Evolutionary conservation across 1,140 invertebrate genomes (phyloP).

Genomic region (Drosophila burlai): DNA sequence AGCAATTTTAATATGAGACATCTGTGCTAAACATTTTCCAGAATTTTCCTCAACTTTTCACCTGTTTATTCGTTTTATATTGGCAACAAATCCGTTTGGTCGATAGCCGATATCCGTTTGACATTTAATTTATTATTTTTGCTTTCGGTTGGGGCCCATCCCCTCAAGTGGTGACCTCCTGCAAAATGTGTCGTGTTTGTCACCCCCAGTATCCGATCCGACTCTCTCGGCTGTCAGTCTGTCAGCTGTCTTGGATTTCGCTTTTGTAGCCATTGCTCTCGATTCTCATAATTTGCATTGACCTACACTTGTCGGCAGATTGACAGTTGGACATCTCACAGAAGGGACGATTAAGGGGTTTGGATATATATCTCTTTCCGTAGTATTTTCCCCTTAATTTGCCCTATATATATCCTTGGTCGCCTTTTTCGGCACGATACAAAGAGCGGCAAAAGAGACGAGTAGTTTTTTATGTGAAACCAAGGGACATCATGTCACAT

Average conservation of each 20-base stretch:
- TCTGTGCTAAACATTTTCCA: too few relatives aligned
- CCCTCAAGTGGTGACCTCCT: slow-evolving; percentile 27
- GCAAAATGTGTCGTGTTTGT: slow-evolving; percentile 31
- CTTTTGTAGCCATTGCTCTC: slow-evolving; percentile 19
- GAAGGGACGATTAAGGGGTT: slow-evolving; percentile 1
- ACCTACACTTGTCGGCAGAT: slow-evolving; percentile 45
- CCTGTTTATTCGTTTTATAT: slow-evolving; percentile 10
- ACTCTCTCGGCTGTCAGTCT: not conserved
- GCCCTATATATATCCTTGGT: not conserved
- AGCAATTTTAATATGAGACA: too few relatives aligned
- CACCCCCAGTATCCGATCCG: slow-evolving; percentile 8
- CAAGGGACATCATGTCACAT: slow-evolving; percentile 37
- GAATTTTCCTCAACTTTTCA: not conserved
- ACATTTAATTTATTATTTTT: slow-evolving; percentile 41
- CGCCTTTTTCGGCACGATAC: slow-evolving; percentile 20
- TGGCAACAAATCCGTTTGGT: slow-evolving; percentile 29
- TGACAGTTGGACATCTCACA: slow-evolving; percentile 47
- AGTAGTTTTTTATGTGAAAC: slow-evolving; percentile 10
- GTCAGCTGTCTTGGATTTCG: slow-evolving; percentile 18
- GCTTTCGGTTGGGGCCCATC: slow-evolving; percentile 7
- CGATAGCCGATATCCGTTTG: slow-evolving; percentile 42
- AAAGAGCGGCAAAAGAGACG: slow-evolving; percentile 9
- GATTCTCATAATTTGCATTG: slow-evolving; percentile 59
- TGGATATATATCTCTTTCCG: slow-evolving; percentile 11
- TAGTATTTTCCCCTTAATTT: not conserved